Percentiles rank a stretch among this genome's conserved stretches.
phyloP scores from a whole-genome alignment of 2,113 vertebrate genomes.

The Verasper variegatus region DNA sequence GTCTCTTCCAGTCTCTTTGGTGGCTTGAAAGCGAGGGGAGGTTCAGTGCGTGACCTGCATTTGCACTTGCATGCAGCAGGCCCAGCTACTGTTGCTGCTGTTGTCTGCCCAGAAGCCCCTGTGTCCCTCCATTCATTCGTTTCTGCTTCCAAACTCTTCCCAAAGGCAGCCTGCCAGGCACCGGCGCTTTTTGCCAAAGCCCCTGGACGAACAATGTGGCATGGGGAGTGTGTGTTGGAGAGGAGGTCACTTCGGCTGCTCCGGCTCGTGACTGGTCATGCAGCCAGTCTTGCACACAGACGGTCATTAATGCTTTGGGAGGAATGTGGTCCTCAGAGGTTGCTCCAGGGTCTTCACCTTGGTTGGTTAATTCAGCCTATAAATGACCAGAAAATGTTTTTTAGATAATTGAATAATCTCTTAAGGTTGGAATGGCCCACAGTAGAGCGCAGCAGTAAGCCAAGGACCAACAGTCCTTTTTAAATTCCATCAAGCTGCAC shows the following conservation, averaged over 20 bases:
- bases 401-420: slow-evolving; percentile 31
- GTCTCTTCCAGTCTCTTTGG: slow-evolving; percentile 81
- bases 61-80: slow-evolving; percentile 82
- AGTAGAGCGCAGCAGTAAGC: too few relatives aligned
- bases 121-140: slow-evolving; percentile 76
- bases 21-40: slow-evolving; percentile 81
- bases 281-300: slow-evolving; percentile 72
- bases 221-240: slow-evolving; percentile 61
- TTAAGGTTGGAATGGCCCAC: slow-evolving; percentile 6
- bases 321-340: slow-evolving; percentile 63
- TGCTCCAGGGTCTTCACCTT: slow-evolving; percentile 55
- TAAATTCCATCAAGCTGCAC: too few relatives aligned
- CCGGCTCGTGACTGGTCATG: slow-evolving; percentile 81
- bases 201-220: slow-evolving; percentile 64
- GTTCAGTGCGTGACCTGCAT: slow-evolving; percentile 84
- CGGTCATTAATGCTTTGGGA: slow-evolving; percentile 66
- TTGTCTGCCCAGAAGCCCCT: slow-evolving; percentile 74
- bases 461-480: too few relatives aligned
- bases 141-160: slow-evolving; percentile 70
- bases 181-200: slow-evolving; percentile 67
- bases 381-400: slow-evolving; percentile 47
- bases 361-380: slow-evolving; percentile 35
- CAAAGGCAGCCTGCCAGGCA: slow-evolving; percentile 79
- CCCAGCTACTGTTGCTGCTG: slow-evolving; percentile 81
- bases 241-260: slow-evolving; percentile 69